Base-by-base conservation (phyloP, 2,888 invertebrate species). In the Rotaria macrura region DNA sequence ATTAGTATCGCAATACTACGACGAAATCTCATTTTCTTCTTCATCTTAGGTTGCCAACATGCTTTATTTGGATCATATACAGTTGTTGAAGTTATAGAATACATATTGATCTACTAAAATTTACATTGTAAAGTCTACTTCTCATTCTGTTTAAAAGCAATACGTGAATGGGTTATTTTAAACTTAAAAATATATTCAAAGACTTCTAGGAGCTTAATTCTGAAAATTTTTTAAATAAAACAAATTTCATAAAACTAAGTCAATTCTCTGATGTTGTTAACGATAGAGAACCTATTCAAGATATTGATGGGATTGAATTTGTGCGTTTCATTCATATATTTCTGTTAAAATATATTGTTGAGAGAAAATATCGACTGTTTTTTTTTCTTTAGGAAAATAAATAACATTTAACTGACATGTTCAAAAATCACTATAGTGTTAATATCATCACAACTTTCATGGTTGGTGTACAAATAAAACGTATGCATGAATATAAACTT, bases 401-500 rank as follows among this genome's bases (percentile, higher is more conserved):
- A 92, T 92, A 97, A 90, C 94, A 93, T 89, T 92, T 99, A 85
- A 95, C 97, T 0, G 93, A 94, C 87, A 92, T 95, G 88, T 93
- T 99, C 87, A 94, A 96, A 90, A 93, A 94, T 87, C 95, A 96
- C 57, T 97, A 97, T 88, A 95, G 95, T 2, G 93, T 97, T 34
- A 93, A 94, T 89, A 93, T 97, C 84, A 98, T 99, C 91, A 94
- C 96, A 0, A 94, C 95, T 7, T 97, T 97, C 84, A 95, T 99
- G 93, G 99, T 97, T 90, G 99, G 99, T 90, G 95, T 99, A 88
- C 92, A 92, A 87, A 97, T 98, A 89, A 99, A 99, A 91, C 94
- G 99, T 89, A 98, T 99, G 89, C 99, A 99, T 91, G 99, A 99
- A 92, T 99, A 99, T 93, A 99, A 99, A 92, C 93, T 99, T 6